These are phyloP conservation scores for Porites lutea DNA, from an alignment of 64 coral and sea anemone genomes.

Conservation along the genomic window DNA sequence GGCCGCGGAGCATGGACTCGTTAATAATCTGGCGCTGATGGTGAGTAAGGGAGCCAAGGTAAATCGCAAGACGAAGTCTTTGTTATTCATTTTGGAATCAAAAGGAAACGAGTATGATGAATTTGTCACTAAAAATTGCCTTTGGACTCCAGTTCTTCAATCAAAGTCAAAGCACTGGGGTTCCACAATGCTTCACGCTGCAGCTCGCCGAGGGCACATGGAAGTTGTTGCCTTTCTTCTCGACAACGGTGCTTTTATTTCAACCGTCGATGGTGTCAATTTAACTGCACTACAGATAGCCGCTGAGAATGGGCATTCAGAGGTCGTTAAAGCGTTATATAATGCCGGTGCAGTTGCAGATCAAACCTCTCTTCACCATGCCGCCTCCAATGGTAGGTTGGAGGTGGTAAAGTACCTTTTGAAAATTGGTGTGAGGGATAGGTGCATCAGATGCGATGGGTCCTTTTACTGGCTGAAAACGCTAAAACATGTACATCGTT, in stretches of 20 bases:
- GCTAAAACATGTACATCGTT: too few relatives aligned
- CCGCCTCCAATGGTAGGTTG: neutral
- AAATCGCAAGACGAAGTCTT: too few relatives aligned
- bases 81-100: too few relatives aligned
- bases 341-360: neutral
- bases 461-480: constrained; percentile 18
- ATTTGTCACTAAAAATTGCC: too few relatives aligned
- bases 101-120: too few relatives aligned
- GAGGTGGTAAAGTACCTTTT: constrained; percentile 10
- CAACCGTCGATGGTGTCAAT: neutral
- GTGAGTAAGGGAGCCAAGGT: constrained; percentile 18
- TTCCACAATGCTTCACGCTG: too few relatives aligned
- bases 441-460: neutral
- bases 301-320: constrained; percentile 7
- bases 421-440: neutral
- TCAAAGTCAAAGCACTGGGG: too few relatives aligned
- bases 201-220: too few relatives aligned
- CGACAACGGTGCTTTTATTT: too few relatives aligned
- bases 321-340: neutral
- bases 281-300: constrained; percentile 10
- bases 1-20: constrained; percentile 21
- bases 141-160: too few relatives aligned
- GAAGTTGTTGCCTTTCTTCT: too few relatives aligned
- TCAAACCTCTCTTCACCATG: neutral
- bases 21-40: constrained; percentile 20